Evolutionary conservation across 2,888 invertebrate species (phyloP).

Genomic region (Papilio protenor): DNA sequence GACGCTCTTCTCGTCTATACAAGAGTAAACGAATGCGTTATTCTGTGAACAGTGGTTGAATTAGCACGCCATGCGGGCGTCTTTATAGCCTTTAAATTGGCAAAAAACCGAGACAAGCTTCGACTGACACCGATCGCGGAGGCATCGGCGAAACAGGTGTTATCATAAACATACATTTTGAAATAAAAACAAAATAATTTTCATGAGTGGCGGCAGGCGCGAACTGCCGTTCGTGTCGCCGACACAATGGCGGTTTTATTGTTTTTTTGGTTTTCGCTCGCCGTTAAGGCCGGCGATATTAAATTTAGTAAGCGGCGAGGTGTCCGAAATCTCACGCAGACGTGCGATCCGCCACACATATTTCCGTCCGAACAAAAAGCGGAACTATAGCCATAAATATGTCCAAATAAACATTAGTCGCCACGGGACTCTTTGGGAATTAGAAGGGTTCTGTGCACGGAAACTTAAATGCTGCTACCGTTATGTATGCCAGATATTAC

Average conservation of each 20-base stretch:
- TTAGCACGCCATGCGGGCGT: conserved; percentile 82
- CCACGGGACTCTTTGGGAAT: conserved; percentile 70
- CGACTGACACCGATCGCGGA: conserved; percentile 82
- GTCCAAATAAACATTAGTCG: conserved; percentile 84
- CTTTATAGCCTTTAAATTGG: conserved; percentile 83
- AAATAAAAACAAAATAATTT: conserved; percentile 84
- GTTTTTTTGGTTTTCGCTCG: conserved; percentile 76
- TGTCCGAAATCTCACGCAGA: conserved; percentile 85
- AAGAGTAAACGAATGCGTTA: conserved; percentile 75
- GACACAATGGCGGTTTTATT: conserved; percentile 83
- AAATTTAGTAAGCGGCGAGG: conserved; percentile 84
- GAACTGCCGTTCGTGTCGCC: conserved; percentile 82
- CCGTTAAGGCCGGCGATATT: conserved; percentile 82
- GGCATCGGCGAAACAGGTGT: conserved; percentile 84
- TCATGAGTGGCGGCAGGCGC: conserved; percentile 84
- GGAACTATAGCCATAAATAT: conserved; percentile 85
- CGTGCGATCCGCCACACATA: conserved; percentile 85
- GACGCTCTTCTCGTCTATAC: conserved; percentile 56
- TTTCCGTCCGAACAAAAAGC: conserved; percentile 84
- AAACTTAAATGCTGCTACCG: conserved; percentile 46
- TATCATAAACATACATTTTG: conserved; percentile 85
- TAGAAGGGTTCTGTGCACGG: conserved; percentile 67
- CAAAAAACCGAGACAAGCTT: conserved; percentile 82
- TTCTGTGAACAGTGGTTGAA: conserved; percentile 81
- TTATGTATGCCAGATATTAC: conserved; percentile 29